Evolutionary conservation across 1,140 invertebrate genomes (phyloP), one percentile per base, ranked within the genome.

Genomic region (Theocolax elegans): DNA sequence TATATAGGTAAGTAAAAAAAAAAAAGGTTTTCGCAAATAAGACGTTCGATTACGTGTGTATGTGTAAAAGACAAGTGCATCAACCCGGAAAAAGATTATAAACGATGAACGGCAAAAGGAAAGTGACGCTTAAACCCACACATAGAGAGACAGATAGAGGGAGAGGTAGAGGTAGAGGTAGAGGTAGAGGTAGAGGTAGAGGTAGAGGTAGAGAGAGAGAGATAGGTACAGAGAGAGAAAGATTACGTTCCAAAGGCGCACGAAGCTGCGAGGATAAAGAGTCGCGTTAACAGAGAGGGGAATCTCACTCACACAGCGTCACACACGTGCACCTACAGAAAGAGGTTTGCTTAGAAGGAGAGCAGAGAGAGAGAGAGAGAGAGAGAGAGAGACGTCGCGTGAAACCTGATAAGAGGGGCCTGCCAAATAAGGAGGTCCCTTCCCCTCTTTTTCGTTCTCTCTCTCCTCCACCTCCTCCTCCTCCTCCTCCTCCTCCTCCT

Each of bases 321-420:
- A 15, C 58, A 60, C 56, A 44, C 38, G 17, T 15, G n/a, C 29
- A 21, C 46, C 4, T 42, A 46, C 31, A 60, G 2, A 25, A 35
- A 46, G 17, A 60, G 58, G 27, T 8, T 9, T 19, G 42, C n/a
- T 48, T 31, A 31, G 29, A 17, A 15, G 51, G 23, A 64, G 12
- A 64, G n/a, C 17, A 44, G 21, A 25, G 40, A 31, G 9, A 49
- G 27, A 35, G 8, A 48, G 10, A 62, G 27, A 17, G n/a, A 23
- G 40, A 10, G 40, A 46, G 19, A 42, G 35, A n/a, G 48, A 48
- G 23, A 19, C 51, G 56, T 79, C 82, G 79, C 81, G 83, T 85
- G 83, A 85, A 85, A 85, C 83, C 80, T 85, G 83, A 85, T 85
- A 85, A 85, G 80, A 84, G 80, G 80, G 82, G 56, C 79, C 80